Evolutionary conservation across 92 coral and sea anemone species (phyloP), one percentile per base, ranked within the genome.

Genomic region (Epizoanthus rinbou): DNA sequence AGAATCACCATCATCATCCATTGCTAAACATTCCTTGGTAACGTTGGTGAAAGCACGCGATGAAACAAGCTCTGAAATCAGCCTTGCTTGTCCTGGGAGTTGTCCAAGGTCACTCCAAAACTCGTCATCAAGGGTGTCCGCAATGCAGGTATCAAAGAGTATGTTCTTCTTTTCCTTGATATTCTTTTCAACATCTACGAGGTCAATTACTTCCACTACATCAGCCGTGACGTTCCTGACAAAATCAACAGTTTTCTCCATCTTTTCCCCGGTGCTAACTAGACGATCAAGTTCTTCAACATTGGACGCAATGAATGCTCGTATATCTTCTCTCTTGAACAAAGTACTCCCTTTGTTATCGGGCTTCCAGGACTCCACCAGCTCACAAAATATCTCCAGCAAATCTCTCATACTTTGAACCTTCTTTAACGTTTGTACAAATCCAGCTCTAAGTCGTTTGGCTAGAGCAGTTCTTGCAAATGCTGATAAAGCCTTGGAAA

Each of bases 91-190:
- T n/a, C 28, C 63, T 16, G 80, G 64, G 5, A 95, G 85, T 33
- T 50, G 52, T 16, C 50, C 54, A n/a, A 93, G 76, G 18, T 80
- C 59, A 0, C 93, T 95, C 98, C 97, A 95, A 91, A 70, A 93
- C 65, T 72, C 72, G 3, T 22, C 83, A 57, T 81, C 54, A 23
- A 69, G 82, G 11, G 79, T 59, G 53, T 85, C 93, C 58, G 31
- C 83, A 57, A 89, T 80, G n/a, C 25, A 35, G 10, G 91, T 80
- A 18, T 57, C 17, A 0, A 23, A 15, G 39, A 71, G 24, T 9
- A 0, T 39, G 65, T 19, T 87, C 84, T 64, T 85, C 45, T 89
- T 71, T 17, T 73, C 50, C 74, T 83, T 85, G 74, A 87, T 47
- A 23, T 75, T 91, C 8, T 22, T 3, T 6, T 64, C 65, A 6